Percentiles rank a stretch among this genome's conserved stretches.
Evolutionary conservation across 2,113 vertebrate genomes (phyloP).

Genomic region (Ceyx cyanopectus): DNA sequence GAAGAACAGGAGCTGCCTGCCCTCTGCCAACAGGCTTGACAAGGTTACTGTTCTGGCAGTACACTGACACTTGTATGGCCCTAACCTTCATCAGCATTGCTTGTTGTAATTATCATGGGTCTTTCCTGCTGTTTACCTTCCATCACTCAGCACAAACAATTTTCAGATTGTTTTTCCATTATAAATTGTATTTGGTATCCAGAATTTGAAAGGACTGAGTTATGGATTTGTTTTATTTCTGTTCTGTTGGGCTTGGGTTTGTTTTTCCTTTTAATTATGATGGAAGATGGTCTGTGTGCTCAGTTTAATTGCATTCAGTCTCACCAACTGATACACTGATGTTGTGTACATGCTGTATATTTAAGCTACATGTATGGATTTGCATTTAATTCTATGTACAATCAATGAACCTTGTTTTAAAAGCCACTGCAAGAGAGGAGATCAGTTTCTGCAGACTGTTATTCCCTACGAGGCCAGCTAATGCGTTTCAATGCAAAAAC

Average conservation of each 20-base stretch:
- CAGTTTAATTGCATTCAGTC: neutral
- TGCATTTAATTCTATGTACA: neutral
- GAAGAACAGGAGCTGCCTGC: neutral
- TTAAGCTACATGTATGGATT: neutral
- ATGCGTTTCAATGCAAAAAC: neutral
- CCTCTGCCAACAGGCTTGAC: conserved; percentile 13
- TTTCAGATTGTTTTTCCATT: neutral
- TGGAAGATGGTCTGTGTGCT: neutral
- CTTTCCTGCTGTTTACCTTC: neutral
- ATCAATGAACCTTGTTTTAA: neutral
- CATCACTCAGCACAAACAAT: neutral
- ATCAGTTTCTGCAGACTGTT: neutral
- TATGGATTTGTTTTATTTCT: neutral
- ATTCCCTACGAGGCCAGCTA: neutral
- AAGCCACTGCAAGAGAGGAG: neutral
- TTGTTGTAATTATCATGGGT: conserved; percentile 38
- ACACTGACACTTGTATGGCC: neutral
- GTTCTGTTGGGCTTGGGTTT: neutral
- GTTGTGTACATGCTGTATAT: neutral
- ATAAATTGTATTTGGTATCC: neutral
- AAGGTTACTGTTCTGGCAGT: conserved; percentile 4
- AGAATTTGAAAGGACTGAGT: neutral
- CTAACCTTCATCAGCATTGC: neutral
- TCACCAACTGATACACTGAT: neutral
- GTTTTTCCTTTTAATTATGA: neutral